These are phyloP conservation scores for Nothocercus julius DNA, from an alignment of 2,113 vertebrate genomes.

Conservation along the genomic window DNA sequence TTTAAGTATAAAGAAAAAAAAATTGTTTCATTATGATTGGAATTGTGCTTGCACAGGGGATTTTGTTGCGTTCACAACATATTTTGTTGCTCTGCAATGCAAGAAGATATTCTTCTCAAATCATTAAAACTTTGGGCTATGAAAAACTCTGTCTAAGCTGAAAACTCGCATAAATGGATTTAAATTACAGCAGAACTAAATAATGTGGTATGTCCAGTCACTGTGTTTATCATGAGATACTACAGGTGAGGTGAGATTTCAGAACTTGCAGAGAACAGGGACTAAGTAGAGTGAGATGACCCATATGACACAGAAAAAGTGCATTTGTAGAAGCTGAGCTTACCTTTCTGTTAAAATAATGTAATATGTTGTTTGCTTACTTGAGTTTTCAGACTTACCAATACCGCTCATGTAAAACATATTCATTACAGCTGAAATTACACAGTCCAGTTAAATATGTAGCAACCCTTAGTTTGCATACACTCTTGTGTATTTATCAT, in stretches of 20 bases:
- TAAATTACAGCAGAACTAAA: conserved; percentile 10
- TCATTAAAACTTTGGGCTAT: conserved; percentile 28
- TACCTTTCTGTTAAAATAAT: neutral
- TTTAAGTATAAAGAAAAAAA: neutral
- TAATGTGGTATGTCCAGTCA: neutral
- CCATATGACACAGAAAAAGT: neutral
- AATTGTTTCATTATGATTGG: neutral
- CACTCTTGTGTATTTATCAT: neutral
- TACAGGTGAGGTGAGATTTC: neutral
- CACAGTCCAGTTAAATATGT: neutral
- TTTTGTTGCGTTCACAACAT: neutral
- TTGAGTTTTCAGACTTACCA: neutral
- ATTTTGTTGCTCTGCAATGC: neutral
- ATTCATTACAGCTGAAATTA: neutral
- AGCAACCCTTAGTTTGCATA: neutral
- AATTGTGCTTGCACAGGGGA: neutral
- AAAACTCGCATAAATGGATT: neutral
- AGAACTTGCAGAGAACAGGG: neutral
- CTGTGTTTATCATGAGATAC: neutral
- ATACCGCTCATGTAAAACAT: neutral
- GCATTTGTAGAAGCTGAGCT: neutral
- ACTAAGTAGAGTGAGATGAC: neutral
- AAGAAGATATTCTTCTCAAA: conserved; percentile 13
- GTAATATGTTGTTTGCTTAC: neutral
- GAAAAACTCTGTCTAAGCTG: conserved; percentile 28